These are phyloP conservation scores for Drosophila siamana DNA, from an alignment of 2,888 invertebrate genomes.

Conservation along the genomic window DNA sequence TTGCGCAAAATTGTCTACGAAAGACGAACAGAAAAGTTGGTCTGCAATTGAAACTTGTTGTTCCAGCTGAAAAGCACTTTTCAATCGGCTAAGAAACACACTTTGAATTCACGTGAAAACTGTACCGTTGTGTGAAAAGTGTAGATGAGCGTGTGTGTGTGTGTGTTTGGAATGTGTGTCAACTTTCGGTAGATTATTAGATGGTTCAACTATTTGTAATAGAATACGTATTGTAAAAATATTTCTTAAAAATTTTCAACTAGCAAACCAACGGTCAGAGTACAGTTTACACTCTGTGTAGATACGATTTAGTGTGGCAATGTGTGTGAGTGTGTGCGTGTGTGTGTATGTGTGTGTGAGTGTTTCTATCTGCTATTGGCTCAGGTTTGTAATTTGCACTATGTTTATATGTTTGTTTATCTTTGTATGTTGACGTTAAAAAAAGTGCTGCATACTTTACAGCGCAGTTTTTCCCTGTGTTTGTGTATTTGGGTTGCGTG, in stretches of 20 bases:
- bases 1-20: conserved; percentile 29
- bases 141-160: conserved; percentile 25
- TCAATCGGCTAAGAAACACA: conserved; percentile 60
- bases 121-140: conserved; percentile 36
- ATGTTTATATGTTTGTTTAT: conserved; percentile 51
- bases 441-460: conserved; percentile 42
- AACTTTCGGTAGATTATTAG: conserved; percentile 75
- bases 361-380: conserved; percentile 39
- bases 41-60: conserved; percentile 44
- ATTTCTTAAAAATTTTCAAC: conserved; percentile 75
- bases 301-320: conserved; percentile 13
- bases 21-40: conserved; percentile 50
- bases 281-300: conserved; percentile 78
- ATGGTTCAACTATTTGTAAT: conserved; percentile 69
- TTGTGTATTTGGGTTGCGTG: conserved; percentile 30
- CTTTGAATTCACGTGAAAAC: conserved; percentile 38
- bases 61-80: conserved; percentile 58
- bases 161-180: conserved; percentile 60
- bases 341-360: conserved; percentile 29
- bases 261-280: conserved; percentile 74
- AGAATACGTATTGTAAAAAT: conserved; percentile 61
- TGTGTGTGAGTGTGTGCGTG: conserved; percentile 3
- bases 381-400: conserved; percentile 73
- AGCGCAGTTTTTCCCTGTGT: conserved; percentile 40
- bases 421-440: conserved; percentile 26